Evolutionary conservation across 2,888 invertebrate genomes (phyloP), one percentile per base, ranked within the genome.

Genomic region (Rotaria socialis): DNA sequence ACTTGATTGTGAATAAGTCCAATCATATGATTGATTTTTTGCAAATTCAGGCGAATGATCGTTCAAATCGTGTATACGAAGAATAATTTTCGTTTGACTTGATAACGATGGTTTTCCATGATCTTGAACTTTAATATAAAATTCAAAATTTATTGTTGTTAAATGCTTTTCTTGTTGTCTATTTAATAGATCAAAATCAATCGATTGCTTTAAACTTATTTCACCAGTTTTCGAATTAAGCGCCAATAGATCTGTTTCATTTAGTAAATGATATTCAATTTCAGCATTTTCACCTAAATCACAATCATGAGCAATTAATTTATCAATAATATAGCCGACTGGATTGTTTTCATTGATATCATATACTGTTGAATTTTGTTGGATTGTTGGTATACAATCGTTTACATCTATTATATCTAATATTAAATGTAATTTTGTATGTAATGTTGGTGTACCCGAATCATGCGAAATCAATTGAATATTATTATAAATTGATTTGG

Each of bases 311-410:
- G n/a, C 80, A n/a, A 11, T 22, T 47, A 80, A 80, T 47, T 22
- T 43, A 47, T 47, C 80, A 47, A 80, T n/a, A 4, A 47, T 3
- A 47, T 47, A 80, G 11, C 47, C 80, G 24, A 47, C 47, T 47
- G 80, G 47, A 80, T 80, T 80, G n/a, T 80, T 80, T n/a, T 80
- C 80, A 80, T 80, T 14, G 47, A 80, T n/a, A n/a, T 80, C 24
- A 80, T 47, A 80, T 8, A 47, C n/a, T 24, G 10, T 47, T 47
- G 47, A n/a, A n/a, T 80, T 80, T 24, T 10, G n/a, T 14, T 19
- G 7, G 11, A 80, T 41, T 47, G 6, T 80, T 0, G 80, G 80
- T 80, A 80, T 47, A 47, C 80, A 80, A n/a, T 80, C 80, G 35
- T 80, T 80, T 10, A 80, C 5, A 80, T 80, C 80, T 14, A 47